Evolutionary conservation across 2,113 vertebrate genomes (phyloP).

Genomic region (Dendrocopos noguchii): DNA sequence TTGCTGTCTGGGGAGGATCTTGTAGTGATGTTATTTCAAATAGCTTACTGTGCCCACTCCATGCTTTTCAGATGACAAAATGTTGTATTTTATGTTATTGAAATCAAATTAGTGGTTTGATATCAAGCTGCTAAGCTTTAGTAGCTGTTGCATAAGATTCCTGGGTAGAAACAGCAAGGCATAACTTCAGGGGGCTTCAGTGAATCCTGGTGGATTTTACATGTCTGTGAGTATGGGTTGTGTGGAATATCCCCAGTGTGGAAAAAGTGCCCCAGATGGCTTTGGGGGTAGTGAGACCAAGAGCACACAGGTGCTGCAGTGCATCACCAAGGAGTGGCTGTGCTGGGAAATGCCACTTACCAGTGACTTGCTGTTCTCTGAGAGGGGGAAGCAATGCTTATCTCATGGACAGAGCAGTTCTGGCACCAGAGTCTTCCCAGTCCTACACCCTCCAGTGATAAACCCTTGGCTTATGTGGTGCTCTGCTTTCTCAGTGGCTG

Average conservation of each 20-base stretch:
- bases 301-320: not conserved
- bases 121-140: not conserved
- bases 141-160: not conserved
- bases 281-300: not conserved
- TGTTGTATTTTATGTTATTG: not conserved
- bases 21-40: not conserved
- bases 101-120: not conserved
- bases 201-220: not conserved
- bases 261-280: not conserved
- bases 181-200: not conserved
- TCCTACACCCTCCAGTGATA: not conserved
- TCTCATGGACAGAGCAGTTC: not conserved
- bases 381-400: not conserved
- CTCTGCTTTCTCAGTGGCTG: not conserved
- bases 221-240: not conserved
- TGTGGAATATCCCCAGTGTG: rapidly evolving
- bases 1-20: not conserved
- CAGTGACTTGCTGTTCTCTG: not conserved
- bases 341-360: not conserved
- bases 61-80: not conserved
- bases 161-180: not conserved
- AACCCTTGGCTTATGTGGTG: not conserved
- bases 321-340: not conserved
- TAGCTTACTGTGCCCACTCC: not conserved
- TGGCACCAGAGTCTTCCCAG: not conserved